Percentiles rank a stretch among this genome's conserved stretches.
phyloP scores from a whole-genome alignment of 53 echinoderm and acorn worm species.

The Holothuria leucospilota region DNA sequence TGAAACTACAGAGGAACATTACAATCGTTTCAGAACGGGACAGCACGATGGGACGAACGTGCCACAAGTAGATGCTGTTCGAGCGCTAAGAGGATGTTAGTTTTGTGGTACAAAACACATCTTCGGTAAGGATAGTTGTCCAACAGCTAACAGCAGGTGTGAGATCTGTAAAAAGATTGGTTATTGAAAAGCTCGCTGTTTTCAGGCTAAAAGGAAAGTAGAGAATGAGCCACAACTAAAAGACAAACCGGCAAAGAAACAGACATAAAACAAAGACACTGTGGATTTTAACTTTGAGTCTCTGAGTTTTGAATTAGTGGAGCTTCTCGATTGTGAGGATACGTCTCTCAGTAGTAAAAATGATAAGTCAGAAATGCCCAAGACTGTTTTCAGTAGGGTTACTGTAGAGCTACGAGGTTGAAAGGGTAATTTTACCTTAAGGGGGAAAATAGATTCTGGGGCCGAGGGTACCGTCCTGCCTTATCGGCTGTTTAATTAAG shows the following conservation, averaged over 20 bases:
- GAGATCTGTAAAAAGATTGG: conserved; percentile 12
- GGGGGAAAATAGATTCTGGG: conserved; percentile 41
- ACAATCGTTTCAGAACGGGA: not conserved
- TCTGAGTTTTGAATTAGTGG: conserved; percentile 29
- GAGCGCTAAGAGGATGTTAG: conserved; percentile 20
- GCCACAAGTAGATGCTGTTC: conserved; percentile 9
- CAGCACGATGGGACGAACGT: not conserved
- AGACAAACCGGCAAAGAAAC: conserved; percentile 13
- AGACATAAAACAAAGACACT: conserved; percentile 35
- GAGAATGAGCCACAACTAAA: conserved; percentile 9
- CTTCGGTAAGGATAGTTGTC: conserved; percentile 30
- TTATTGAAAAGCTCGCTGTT: conserved; percentile 18
- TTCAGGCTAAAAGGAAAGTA: conserved; percentile 12
- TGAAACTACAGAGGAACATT: conserved; percentile 29
- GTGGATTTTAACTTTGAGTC: conserved; percentile 25
- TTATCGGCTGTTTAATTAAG: not conserved
- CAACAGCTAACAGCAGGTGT: conserved; percentile 22
- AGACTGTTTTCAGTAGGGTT: not conserved
- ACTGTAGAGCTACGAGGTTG: conserved; percentile 18
- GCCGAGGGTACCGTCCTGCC: conserved; percentile 32
- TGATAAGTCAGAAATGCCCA: conserved; percentile 29
- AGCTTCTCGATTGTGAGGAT: conserved; percentile 20
- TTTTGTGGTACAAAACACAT: conserved; percentile 31
- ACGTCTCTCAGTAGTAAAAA: not conserved
- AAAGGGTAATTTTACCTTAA: conserved; percentile 26